Percentiles rank a stretch among this genome's conserved stretches.
These are phyloP conservation scores for Arbacia lixula DNA, from an alignment of 53 echinoderm and acorn worm genomes.

Conservation along the genomic window DNA sequence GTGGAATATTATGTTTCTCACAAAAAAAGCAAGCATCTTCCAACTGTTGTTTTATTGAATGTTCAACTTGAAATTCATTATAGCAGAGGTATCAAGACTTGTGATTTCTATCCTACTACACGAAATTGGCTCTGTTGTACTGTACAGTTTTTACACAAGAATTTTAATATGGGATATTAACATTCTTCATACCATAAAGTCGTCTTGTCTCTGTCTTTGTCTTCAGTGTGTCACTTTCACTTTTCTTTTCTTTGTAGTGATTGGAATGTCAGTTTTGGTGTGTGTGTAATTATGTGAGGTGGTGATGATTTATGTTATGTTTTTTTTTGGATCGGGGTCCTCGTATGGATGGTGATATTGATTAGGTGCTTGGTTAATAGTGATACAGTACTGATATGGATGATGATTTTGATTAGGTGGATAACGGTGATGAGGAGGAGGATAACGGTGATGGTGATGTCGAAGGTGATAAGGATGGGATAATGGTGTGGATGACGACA, in stretches of 20 bases:
- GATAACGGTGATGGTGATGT: background rate
- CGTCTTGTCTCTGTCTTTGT: too few relatives aligned
- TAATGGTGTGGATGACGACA: background rate
- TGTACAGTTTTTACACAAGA: slow-evolving; percentile 64
- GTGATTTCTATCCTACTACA: slow-evolving; percentile 26
- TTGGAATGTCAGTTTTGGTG: too few relatives aligned
- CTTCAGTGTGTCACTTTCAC: too few relatives aligned
- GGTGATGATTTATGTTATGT: too few relatives aligned
- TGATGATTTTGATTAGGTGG: background rate
- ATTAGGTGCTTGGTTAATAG: background rate
- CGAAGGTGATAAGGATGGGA: background rate
- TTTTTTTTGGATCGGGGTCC: background rate
- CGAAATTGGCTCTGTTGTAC: slow-evolving; percentile 35
- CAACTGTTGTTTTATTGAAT: background rate
- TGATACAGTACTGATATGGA: too few relatives aligned
- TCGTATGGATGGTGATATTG: background rate
- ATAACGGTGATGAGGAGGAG: background rate
- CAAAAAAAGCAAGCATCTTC: slow-evolving; percentile 18
- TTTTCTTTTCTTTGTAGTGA: too few relatives aligned
- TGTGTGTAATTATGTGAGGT: too few relatives aligned
- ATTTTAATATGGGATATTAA: slow-evolving; percentile 63
- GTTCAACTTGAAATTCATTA: background rate
- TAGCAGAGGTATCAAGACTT: background rate
- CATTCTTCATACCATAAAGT: slow-evolving; percentile 28
- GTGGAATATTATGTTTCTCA: slow-evolving; percentile 3